Evolutionary conservation across 64 coral and sea anemone species (phyloP).

Genomic region (Pocillopora verrucosa): DNA sequence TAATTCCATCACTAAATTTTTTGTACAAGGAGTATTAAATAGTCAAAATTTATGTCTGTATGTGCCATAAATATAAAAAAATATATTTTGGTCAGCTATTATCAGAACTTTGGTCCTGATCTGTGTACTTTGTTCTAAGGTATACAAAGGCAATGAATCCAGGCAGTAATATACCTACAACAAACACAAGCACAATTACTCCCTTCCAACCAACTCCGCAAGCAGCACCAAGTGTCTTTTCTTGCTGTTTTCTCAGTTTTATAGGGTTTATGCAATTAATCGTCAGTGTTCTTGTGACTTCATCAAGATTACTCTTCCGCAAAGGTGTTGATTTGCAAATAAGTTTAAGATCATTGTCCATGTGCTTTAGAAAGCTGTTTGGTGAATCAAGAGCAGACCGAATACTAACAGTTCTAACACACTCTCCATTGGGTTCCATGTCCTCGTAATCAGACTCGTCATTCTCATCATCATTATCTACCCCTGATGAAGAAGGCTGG

Average conservation of each 20-base stretch:
- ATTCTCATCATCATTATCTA: conserved; percentile 21
- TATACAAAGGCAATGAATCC: conserved; percentile 46
- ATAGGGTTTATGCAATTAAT: conserved; percentile 89
- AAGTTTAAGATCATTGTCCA: conserved; percentile 86
- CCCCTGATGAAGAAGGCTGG: conserved; percentile 43
- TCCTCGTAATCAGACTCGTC: conserved; percentile 29
- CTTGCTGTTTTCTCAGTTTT: conserved; percentile 62
- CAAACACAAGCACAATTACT: conserved; percentile 50
- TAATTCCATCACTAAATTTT: background rate
- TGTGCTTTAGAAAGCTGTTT: conserved; percentile 82
- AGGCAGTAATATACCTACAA: conserved; percentile 69
- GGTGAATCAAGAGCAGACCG: conserved; percentile 86
- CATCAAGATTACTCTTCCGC: conserved; percentile 81
- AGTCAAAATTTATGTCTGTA: background rate
- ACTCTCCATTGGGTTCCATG: conserved; percentile 39
- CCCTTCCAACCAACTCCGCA: conserved; percentile 89
- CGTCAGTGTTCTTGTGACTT: conserved; percentile 87
- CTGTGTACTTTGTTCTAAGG: background rate
- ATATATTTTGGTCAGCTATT: conserved; percentile 29
- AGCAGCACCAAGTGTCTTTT: conserved; percentile 77
- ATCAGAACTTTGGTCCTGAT: background rate
- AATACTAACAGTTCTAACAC: conserved; percentile 87
- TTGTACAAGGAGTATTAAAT: conserved; percentile 1
- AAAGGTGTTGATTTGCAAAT: conserved; percentile 83
- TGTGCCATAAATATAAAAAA: conserved; percentile 30